phyloP scores from a whole-genome alignment of 2,113 vertebrate species.

The Anarrhichthys ocellatus region DNA sequence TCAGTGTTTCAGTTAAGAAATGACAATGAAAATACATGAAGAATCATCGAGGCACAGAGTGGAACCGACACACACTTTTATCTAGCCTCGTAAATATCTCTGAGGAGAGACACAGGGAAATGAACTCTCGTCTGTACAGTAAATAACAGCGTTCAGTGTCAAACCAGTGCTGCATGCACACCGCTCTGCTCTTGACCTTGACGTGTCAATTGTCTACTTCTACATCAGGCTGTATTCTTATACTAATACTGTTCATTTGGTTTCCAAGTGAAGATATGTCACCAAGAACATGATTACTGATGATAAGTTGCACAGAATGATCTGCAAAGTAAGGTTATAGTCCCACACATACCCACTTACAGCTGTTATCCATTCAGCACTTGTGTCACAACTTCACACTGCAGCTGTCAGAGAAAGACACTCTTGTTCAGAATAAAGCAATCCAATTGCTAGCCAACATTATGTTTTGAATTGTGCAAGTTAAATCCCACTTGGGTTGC shows the following conservation, averaged over 20 bases:
- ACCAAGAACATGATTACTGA: not conserved
- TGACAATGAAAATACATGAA: conserved; percentile 41
- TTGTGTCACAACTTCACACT: not conserved
- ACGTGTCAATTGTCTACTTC: not conserved
- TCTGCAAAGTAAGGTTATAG: not conserved
- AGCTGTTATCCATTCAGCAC: conserved; percentile 11
- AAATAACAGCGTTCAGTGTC: conserved; percentile 25
- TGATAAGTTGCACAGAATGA: not conserved
- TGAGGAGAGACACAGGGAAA: conserved; percentile 29
- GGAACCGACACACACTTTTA: conserved; percentile 38
- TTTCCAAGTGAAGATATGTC: not conserved
- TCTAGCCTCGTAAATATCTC: conserved; percentile 43
- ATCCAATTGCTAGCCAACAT: not conserved
- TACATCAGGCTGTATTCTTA: not conserved
- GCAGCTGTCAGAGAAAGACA: conserved; percentile 1
- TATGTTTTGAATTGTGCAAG: not conserved
- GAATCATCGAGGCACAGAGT: conserved; percentile 16
- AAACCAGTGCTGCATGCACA: not conserved
- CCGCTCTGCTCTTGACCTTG: conserved; percentile 20
- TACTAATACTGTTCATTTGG: not conserved
- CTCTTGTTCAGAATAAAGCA: conserved; percentile 2
- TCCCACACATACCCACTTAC: not conserved
- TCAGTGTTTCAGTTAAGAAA: conserved; percentile 37
- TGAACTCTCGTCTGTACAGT: conserved; percentile 31
- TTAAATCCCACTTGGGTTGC: not conserved